These are phyloP conservation scores for Corydoras sp. DNA, from an alignment of 2,113 vertebrate species.

Conservation along the genomic window DNA sequence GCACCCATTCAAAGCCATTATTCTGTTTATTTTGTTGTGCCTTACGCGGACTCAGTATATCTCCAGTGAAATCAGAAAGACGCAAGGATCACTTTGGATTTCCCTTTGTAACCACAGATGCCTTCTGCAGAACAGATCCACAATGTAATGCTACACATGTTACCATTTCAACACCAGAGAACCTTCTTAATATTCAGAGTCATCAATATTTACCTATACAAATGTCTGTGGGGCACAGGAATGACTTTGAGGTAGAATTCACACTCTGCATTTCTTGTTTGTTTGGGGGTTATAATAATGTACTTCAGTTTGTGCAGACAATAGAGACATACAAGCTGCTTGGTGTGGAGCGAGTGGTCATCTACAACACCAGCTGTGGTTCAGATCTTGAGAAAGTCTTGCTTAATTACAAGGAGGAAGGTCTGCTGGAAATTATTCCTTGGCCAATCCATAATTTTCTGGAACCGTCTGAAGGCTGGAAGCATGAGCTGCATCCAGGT, in stretches of 20 bases:
- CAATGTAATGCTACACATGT: conserved; percentile 32
- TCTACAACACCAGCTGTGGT: conserved; percentile 64
- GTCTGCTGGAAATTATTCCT: conserved; percentile 51
- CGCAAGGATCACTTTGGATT: conserved; percentile 61
- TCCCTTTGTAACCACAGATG: conserved; percentile 48
- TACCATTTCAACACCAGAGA: conserved; percentile 11
- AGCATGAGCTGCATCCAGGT: conserved; percentile 35
- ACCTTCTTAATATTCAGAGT: neutral
- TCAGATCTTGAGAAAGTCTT: conserved; percentile 49
- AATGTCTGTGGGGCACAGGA: conserved; percentile 47
- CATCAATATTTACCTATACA: conserved; percentile 48
- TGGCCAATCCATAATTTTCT: conserved; percentile 58
- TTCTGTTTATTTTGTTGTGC: conserved; percentile 68
- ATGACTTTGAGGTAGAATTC: conserved; percentile 49
- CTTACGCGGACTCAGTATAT: neutral
- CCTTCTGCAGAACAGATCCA: conserved; percentile 37
- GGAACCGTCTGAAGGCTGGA: conserved; percentile 49
- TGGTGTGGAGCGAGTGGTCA: conserved; percentile 52
- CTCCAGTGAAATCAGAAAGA: conserved; percentile 16
- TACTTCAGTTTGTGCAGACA: conserved; percentile 62
- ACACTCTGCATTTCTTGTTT: conserved; percentile 63
- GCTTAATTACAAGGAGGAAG: conserved; percentile 37
- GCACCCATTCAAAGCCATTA: conserved; percentile 51
- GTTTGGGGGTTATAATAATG: conserved; percentile 59
- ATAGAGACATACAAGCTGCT: conserved; percentile 63